Base-by-base conservation (phyloP, 2,888 invertebrate species). In the Polietes domitor region DNA sequence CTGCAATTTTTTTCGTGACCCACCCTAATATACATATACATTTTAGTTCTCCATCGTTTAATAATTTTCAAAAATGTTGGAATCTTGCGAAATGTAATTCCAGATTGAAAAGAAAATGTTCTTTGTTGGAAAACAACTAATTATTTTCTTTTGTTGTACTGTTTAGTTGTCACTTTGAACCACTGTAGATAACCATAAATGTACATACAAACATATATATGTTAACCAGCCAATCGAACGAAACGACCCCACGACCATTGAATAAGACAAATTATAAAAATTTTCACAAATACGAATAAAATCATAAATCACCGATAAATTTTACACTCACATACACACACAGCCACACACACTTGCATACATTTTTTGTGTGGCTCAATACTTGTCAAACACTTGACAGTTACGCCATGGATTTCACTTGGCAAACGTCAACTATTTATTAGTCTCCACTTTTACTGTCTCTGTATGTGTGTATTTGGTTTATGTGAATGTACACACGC, bases 221-320 rank as follows among this genome's bases (percentile, higher is more conserved):
- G 1, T 47, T 47, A 47, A 47, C 47, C 47, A 47, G 15, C n/a
- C 47, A 2, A 7, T n/a, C n/a, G 12, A 47, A 58, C 26, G n/a
- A n/a, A n/a, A 10, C 10, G 10, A 21, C 53, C 53, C 19, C 24
- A 17, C 37, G 74, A 41, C 43, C 41, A 63, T 50, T 73, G 83
- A 83, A 76, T 55, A 79, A 76, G 83, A 83, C 83, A 83, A 79
- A 83, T 83, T 83, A 76, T 79, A 47, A 76, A 47, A 55, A 73
- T 72, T 72, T 21, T 41, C 68, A 68, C 68, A 68, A 65, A 43
- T 43, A 15, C 21, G 17, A 41, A 68, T 43, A 68, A 26, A 24
- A 73, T 63, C 77, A 83, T 83, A 83, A 83, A 83, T 83, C 83
- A 83, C 73, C 77, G 47, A 74, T 79, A 76, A 37, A 68, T 41